A percentile compares a stretch with the other conserved stretches of the same genome.
These are phyloP conservation scores for Synanthedon tipuliformis DNA, from an alignment of 2,888 invertebrate species.

Conservation along the genomic window DNA sequence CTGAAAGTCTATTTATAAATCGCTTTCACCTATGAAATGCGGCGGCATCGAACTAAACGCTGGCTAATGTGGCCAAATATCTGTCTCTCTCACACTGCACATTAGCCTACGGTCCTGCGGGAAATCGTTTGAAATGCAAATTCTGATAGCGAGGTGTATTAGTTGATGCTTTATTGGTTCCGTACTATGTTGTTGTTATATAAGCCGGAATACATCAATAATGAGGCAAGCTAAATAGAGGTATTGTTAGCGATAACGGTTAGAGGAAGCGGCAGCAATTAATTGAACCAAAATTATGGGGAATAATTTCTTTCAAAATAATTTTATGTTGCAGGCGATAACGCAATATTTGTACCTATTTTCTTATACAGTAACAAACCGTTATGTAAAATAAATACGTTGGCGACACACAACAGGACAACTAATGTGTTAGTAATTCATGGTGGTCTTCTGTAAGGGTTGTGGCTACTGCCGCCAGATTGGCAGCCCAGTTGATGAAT, in stretches of 20 bases:
- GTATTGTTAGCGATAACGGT: neutral
- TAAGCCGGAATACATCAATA: neutral
- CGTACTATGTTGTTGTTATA: neutral
- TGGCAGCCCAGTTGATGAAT: too few relatives aligned
- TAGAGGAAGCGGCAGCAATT: too few relatives aligned
- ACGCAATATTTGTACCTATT: too few relatives aligned
- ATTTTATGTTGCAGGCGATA: too few relatives aligned
- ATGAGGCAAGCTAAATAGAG: neutral
- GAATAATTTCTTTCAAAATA: too few relatives aligned
- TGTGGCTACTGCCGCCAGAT: too few relatives aligned
- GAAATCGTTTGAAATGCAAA: slow-evolving; percentile 34
- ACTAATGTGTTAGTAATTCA: too few relatives aligned
- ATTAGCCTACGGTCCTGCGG: slow-evolving; percentile 27
- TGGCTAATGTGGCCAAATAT: slow-evolving; percentile 44
- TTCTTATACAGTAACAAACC: too few relatives aligned
- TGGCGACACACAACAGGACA: too few relatives aligned
- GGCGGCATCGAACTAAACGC: slow-evolving; percentile 16
- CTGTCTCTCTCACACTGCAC: slow-evolving; percentile 28
- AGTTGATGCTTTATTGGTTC: slow-evolving; percentile 50
- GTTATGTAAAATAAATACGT: too few relatives aligned
- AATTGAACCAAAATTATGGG: too few relatives aligned
- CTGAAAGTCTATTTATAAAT: neutral
- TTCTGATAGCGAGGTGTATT: slow-evolving; percentile 48
- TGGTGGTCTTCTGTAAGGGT: too few relatives aligned
- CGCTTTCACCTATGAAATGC: neutral